Evolutionary conservation across 2,797 vertebrate genomes (phyloP), one percentile per base, ranked within the genome.

Genomic region (Crocidura indochinensis): DNA sequence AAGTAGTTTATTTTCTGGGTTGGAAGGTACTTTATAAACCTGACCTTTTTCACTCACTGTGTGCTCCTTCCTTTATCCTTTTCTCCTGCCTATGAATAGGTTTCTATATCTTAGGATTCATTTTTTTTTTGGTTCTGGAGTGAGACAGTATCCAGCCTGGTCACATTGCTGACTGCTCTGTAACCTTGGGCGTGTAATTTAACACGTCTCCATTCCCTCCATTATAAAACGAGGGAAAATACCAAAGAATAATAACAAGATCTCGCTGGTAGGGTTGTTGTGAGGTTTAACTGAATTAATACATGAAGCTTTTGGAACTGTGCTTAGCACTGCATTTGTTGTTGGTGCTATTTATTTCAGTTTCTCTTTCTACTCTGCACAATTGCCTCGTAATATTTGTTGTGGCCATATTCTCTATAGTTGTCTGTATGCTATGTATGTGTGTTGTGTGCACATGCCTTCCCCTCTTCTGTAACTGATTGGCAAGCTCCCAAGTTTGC

Each of bases 401-500:
- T 44, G 10, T 31, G 1, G 3, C 17, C 29, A 11, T 0, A 0
- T 20, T 47, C 71, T 84, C 10, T 1, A 1, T 0, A 14, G 51
- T 29, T 10, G 0, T 29, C 5, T 10, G 27, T 5, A 3, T 26
- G 9, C 9, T 0, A 24, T 1, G 9, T n/a, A 17, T 0, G 0
- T 9, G 22, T 38, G 0, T 9, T 31, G 38, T 0, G 1, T 10
- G 56, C 20, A 20, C 15, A 10, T 47, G 46, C 26, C 17, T 64
- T 74, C 20, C 44, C 22, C n/a, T 8, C 38, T 44, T 29, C 56
- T 56, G 76, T 64, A 69, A 15, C 27, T 20, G 11, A 56, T 76
- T 11, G 46, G 3, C 11, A 2, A 38, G 65, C 6, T n/a, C 15
- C 29, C 46, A n/a, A 10, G 3, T 29, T 24, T 38, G 29, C 49